Percentiles rank a stretch among this genome's conserved stretches.
Conservation (phyloP, 2,888 invertebrate genomes). For the Cryptosula pallasiana region DNA sequence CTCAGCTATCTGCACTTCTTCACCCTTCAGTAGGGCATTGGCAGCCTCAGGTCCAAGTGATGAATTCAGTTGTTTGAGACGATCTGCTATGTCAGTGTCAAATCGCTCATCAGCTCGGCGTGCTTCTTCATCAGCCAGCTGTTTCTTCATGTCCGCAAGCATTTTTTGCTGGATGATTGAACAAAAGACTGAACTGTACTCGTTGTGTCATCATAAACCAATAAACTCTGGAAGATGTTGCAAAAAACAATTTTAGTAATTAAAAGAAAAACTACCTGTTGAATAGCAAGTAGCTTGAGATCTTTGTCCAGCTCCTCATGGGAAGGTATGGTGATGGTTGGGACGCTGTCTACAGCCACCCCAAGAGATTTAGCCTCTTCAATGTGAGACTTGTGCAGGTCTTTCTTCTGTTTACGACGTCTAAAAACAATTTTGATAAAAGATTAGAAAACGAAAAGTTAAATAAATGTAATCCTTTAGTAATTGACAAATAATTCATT, state of each 20-base stretch:
- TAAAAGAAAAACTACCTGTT: too few relatives aligned
- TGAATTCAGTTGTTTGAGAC: constrained; percentile 19
- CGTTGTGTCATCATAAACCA: too few relatives aligned
- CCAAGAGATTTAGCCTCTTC: constrained; percentile 40
- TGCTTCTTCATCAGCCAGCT: constrained; percentile 25
- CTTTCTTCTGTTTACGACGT: constrained; percentile 42
- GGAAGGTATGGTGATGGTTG: constrained; percentile 35
- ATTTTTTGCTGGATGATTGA: constrained; percentile 31
- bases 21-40: not conserved
- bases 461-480: too few relatives aligned
- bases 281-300: constrained; percentile 35
- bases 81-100: constrained; percentile 25
- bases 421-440: too few relatives aligned
- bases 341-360: constrained; percentile 40
- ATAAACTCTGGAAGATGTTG: too few relatives aligned
- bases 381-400: constrained; percentile 40
- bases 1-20: not conserved
- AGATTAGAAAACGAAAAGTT: too few relatives aligned
- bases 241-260: too few relatives aligned
- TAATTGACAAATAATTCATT: too few relatives aligned
- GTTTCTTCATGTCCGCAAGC: constrained; percentile 35
- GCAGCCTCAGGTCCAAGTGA: not conserved
- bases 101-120: not conserved
- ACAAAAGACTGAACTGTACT: too few relatives aligned
- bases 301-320: constrained; percentile 40